These are phyloP conservation scores for Mythimna albipuncta DNA, from an alignment of 2,888 invertebrate genomes.

Conservation along the genomic window DNA sequence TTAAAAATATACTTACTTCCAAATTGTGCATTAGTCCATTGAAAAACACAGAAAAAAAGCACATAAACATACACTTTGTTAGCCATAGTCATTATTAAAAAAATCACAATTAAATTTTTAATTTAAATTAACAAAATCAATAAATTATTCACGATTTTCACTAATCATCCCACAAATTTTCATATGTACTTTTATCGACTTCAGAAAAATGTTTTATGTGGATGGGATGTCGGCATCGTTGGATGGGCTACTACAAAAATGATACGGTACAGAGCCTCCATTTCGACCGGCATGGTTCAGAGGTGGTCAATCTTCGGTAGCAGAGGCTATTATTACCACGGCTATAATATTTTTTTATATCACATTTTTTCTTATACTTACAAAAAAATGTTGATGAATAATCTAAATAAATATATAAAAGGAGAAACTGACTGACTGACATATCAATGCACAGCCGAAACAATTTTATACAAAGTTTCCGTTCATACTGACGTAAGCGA, in stretches of 20 bases:
- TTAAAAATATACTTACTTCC: slow-evolving; percentile 81
- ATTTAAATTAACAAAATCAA: neutral
- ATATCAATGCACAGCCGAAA: no score
- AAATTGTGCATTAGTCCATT: slow-evolving; percentile 83
- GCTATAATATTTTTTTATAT: neutral
- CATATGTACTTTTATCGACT: neutral
- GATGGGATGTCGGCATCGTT: slow-evolving; percentile 60
- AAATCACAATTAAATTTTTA: neutral
- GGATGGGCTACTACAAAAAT: slow-evolving; percentile 80
- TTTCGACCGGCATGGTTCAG: slow-evolving; percentile 78
- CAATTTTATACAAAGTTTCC: no score
- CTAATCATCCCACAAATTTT: slow-evolving; percentile 15
- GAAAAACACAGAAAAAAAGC: slow-evolving; percentile 74
- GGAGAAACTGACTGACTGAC: no score
- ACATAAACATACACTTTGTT: slow-evolving; percentile 63
- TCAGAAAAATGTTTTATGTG: slow-evolving; percentile 23
- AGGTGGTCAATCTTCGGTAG: slow-evolving; percentile 71
- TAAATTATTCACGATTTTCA: slow-evolving; percentile 6
- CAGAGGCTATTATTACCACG: slow-evolving; percentile 16
- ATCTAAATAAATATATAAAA: no score
- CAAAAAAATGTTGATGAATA: no score
- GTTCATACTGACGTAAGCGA: no score
- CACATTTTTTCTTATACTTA: slow-evolving; percentile 19
- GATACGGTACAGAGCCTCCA: slow-evolving; percentile 83
- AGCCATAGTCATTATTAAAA: slow-evolving; percentile 51